Evolutionary conservation across 2,888 invertebrate genomes (phyloP).

Genomic region (Antitype chi): DNA sequence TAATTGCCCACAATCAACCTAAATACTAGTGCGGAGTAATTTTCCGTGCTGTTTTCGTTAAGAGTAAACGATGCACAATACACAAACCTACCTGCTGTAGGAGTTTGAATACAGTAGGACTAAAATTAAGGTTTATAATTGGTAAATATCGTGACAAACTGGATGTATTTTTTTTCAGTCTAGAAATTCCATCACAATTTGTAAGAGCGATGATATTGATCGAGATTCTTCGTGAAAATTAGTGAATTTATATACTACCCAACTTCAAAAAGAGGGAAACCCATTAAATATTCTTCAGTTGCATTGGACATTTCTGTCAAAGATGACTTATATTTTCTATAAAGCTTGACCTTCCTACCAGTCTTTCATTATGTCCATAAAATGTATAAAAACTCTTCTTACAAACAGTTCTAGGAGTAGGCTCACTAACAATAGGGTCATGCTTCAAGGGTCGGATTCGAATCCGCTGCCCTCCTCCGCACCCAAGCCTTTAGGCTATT

Average conservation of each 20-base stretch:
- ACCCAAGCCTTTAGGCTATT: slow-evolving; percentile 48
- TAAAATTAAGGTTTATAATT: background rate
- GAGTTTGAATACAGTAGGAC: background rate
- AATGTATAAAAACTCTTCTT: slow-evolving; percentile 30
- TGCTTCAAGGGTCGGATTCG: slow-evolving; percentile 46
- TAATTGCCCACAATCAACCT: slow-evolving; percentile 10
- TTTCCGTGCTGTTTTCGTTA: background rate
- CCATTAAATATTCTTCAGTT: no score
- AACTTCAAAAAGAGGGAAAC: background rate
- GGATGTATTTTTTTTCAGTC: background rate
- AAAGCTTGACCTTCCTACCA: slow-evolving; percentile 12
- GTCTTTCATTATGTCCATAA: slow-evolving; percentile 7
- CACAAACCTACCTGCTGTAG: background rate
- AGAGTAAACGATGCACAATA: background rate
- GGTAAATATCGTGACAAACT: background rate
- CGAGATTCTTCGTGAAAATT: background rate
- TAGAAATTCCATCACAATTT: background rate
- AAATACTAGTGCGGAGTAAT: slow-evolving; percentile 9
- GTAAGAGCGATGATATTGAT: background rate
- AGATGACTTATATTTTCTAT: background rate
- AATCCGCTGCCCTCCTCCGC: slow-evolving; percentile 15
- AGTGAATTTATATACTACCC: background rate
- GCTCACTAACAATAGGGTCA: slow-evolving; percentile 40
- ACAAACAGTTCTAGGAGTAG: slow-evolving; percentile 11
- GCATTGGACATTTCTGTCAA: background rate